Evolutionary conservation across 2,797 vertebrate species (phyloP).

Genomic region (Pseudocheirus occidentalis): DNA sequence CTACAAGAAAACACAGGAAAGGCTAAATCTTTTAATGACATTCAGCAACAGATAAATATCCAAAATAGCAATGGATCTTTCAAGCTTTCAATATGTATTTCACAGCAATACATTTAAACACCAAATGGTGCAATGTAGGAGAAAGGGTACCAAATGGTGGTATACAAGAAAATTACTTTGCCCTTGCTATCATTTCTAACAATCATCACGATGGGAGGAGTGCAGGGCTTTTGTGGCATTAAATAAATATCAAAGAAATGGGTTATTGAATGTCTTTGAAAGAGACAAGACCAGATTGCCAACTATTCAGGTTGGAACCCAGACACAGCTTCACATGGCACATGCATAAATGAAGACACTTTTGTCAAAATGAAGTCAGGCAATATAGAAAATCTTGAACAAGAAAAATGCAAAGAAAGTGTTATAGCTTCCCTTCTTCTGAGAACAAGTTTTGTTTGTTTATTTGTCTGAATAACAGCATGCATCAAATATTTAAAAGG

Average conservation of each 20-base stretch:
- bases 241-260: background rate
- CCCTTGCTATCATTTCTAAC: background rate
- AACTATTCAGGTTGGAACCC: background rate
- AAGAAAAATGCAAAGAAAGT: background rate
- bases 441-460: background rate
- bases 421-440: conserved; percentile 12
- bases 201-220: background rate
- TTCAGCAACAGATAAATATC: conserved; percentile 75
- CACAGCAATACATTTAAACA: conserved; percentile 71
- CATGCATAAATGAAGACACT: background rate
- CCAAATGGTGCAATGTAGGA: conserved; percentile 66
- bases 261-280: background rate
- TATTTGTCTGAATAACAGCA: conserved; percentile 26
- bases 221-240: background rate
- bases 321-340: background rate
- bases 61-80: conserved; percentile 77
- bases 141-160: conserved; percentile 28
- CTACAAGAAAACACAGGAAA: conserved; percentile 46
- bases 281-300: background rate
- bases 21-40: conserved; percentile 70
- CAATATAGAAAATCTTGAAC: conserved; percentile 3
- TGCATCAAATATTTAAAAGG: conserved; percentile 62
- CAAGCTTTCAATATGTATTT: conserved; percentile 75
- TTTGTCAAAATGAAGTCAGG: background rate
- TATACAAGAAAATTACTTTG: background rate